Base-by-base conservation (phyloP, 2,888 invertebrate genomes). In the Ypsolopha sequella region DNA sequence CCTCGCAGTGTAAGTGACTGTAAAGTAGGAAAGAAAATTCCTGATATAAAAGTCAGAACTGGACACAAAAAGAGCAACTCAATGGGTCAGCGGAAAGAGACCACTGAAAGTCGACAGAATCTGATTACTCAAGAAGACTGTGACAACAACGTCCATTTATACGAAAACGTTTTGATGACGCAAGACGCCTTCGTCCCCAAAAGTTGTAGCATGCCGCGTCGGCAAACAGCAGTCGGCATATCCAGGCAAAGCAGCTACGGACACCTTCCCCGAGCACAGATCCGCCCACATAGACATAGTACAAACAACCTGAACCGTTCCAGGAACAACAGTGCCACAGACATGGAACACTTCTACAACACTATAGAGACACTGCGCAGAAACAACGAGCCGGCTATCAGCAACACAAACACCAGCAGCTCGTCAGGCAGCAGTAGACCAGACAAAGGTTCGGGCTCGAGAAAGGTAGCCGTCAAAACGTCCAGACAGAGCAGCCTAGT, bases 51-150 rank as follows among this genome's bases (percentile, higher is more conserved):
- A 62, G 60, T 63, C 24, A 68, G 70, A 14, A 62, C 54, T 49
- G 76, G 77, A 13, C 87, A 87, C 62, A 81, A 74, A 53, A 87
- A 87, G 70, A 87, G 86, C 58, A 81, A 76, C 56, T 87, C 87
- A 0, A 78, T 86, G 10, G 85, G 84, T 1, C 86, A 85, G 56
- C 73, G 66, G 58, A 76, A 76, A 36, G 81, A 80, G 53, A 80
- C 86, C 1, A 85, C 82, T 0, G 87, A 86, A 54, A 87, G 87
- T 54, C 70, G 80, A 43, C 87, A 87, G 64, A 87, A 87, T 55
- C 73, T 87, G 36, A 80, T 87, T 55, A 60, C 71, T 2, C 80
- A 73, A 11, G 87, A 87, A 52, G 85, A 85, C 54, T 60, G 63
- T 52, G 81, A 80, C 51, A 64, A 43, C 14, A 61, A 65, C 60